Evolutionary conservation across 1,140 invertebrate species (phyloP).

Genomic region (Cotesia typhae): DNA sequence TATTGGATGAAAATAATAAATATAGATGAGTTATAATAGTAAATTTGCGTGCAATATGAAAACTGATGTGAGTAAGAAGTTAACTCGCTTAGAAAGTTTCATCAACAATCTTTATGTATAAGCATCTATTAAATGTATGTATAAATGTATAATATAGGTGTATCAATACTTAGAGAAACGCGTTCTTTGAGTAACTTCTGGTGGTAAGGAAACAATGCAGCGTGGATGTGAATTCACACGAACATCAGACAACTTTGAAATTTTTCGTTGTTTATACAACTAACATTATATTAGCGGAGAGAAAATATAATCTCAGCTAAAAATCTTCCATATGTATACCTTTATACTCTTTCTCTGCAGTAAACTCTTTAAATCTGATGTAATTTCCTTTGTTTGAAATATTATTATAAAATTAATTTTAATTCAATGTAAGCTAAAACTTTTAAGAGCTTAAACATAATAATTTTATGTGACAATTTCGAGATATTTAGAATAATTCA

Average conservation of each 20-base stretch:
- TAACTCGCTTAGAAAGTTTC: constrained; percentile 11
- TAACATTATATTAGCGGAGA: background rate
- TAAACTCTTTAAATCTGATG: too few relatives aligned
- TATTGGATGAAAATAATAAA: too few relatives aligned
- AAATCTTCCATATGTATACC: background rate
- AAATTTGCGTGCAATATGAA: background rate
- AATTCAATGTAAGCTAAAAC: too few relatives aligned
- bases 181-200: constrained; percentile 2
- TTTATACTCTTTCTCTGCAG: too few relatives aligned
- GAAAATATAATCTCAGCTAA: background rate
- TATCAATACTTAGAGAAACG: background rate
- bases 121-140: too few relatives aligned
- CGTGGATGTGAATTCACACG: background rate
- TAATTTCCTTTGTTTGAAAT: too few relatives aligned
- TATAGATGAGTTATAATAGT: background rate
- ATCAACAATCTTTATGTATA: background rate
- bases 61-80: background rate
- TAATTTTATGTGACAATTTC: too few relatives aligned
- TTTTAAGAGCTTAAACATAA: too few relatives aligned
- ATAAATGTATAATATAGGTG: background rate
- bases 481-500: too few relatives aligned
- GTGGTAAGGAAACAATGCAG: background rate
- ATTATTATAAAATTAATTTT: too few relatives aligned
- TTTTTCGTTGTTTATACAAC: background rate
- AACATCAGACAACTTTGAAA: background rate